Base-by-base conservation (phyloP, 2,888 invertebrate species). In the Megastigmus dorsalis region DNA sequence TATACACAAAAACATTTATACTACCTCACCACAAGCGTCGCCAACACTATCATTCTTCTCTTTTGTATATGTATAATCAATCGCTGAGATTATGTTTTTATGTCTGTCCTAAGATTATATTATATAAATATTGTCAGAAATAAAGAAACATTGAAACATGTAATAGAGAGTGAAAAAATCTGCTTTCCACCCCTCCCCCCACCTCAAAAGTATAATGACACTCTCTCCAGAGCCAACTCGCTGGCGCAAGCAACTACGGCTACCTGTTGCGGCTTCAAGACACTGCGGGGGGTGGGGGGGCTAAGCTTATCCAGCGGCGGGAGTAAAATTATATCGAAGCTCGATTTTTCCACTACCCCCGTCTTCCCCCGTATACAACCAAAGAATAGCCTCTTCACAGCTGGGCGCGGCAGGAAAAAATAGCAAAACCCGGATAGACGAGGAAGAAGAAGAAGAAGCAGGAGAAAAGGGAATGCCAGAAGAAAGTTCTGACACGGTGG, bases 241-340 rank as follows among this genome's bases (percentile, higher is more conserved):
- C n/a, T n/a, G n/a, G n/a, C n/a, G n/a, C n/a, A n/a, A 13, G 13
- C 13, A 38, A 7, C 13, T 18, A 18, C 18, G 18, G 18, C 45
- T 18, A 33, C 65, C 54, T 66, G 54, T 66, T 66, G 48, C 48
- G 13, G 26, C 10, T 9, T 62, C 9, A 5, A 4, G 41, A 15
- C 4, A 5, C 3, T 45, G n/a, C n/a, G 15, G 13, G 30, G 15
- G 43, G 26, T 18, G n/a, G n/a, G n/a, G n/a, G n/a, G n/a, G n/a
- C n/a, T n/a, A n/a, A n/a, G n/a, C n/a, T n/a, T n/a, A n/a, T n/a
- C n/a, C 52, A 18, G 28, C 7, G n/a, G 52, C 5, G 6, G 13
- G n/a, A 36, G 26, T 54, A 43, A 66, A 55, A 55, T 26, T 30
- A 45, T 54, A 55, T 66, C 33, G 52, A 66, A 18, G 26, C n/a